Conservation (phyloP, 2,888 invertebrate genomes). For the Anthophora plumipes region DNA sequence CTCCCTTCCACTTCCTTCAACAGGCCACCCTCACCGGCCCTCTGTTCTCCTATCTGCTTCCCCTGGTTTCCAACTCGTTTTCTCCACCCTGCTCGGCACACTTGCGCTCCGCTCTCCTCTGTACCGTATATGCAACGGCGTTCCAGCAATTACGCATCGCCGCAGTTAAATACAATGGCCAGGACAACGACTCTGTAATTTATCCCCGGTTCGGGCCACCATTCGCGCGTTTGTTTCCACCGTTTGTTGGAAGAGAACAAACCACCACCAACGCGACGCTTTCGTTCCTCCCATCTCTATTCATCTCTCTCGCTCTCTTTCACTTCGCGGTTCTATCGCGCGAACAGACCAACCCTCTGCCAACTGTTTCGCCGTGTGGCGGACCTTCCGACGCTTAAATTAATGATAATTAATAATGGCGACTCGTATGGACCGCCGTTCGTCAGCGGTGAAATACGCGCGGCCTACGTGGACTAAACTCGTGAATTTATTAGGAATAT, state of each 20-base stretch:
- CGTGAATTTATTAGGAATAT: constrained; percentile 39
- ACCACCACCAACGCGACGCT: constrained; percentile 32
- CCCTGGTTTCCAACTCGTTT: constrained; percentile 60
- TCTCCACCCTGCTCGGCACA: constrained; percentile 58
- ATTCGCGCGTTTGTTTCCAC: constrained; percentile 63
- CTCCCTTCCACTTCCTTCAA: constrained; percentile 47
- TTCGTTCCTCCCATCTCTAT: constrained; percentile 13
- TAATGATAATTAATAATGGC: constrained; percentile 70
- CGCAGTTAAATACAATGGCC: constrained; percentile 81
- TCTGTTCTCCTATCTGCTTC: constrained; percentile 5
- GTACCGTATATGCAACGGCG: constrained; percentile 69
- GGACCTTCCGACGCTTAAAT: constrained; percentile 57
- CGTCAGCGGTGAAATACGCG: constrained; percentile 53
- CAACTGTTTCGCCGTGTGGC: not conserved
- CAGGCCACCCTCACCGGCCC: constrained; percentile 41
- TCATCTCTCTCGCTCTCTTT: not conserved
- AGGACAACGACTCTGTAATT: constrained; percentile 82
- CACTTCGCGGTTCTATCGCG: constrained; percentile 6
- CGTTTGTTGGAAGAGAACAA: constrained; percentile 54
- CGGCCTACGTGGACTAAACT: not conserved
- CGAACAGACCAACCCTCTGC: constrained; percentile 22
- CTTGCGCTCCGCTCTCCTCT: constrained; percentile 27
- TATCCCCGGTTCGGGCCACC: constrained; percentile 76
- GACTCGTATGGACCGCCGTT: constrained; percentile 51
- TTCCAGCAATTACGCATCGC: constrained; percentile 83